These are phyloP conservation scores for Sigmodon hispidus DNA, from an alignment of 2,113 vertebrate genomes.

Conservation along the genomic window DNA sequence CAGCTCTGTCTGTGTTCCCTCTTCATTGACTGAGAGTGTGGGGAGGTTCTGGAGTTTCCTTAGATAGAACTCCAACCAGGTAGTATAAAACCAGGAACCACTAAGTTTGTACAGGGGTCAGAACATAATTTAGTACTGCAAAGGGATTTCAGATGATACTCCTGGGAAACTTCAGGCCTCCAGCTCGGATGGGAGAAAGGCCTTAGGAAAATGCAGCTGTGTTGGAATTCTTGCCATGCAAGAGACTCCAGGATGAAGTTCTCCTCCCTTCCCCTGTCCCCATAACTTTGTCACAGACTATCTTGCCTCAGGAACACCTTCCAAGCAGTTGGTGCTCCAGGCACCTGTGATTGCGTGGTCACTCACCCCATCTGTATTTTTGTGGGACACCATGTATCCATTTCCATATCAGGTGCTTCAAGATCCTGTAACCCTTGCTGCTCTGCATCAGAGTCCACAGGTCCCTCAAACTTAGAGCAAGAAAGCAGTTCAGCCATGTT, in stretches of 20 bases:
- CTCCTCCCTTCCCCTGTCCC: not conserved
- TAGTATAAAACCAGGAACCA: too few relatives aligned
- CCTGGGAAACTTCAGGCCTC: not conserved
- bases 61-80: not conserved
- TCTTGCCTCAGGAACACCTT: not conserved
- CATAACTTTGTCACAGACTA: not conserved
- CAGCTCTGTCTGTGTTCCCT: not conserved
- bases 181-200: not conserved
- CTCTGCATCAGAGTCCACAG: not conserved
- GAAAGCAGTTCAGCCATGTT: not conserved
- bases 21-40: not conserved
- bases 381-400: not conserved
- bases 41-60: not conserved
- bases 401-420: not conserved
- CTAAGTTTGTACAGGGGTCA: not conserved
- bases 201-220: not conserved
- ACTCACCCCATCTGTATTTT: not conserved
- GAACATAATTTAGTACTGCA: not conserved
- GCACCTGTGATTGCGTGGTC: not conserved
- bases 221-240: not conserved
- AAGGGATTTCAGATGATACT: not conserved
- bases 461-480: not conserved
- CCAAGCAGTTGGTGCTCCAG: not conserved
- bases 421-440: not conserved
- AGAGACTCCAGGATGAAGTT: not conserved